These are phyloP conservation scores for Ascaphus truei DNA, from an alignment of 2,113 vertebrate species.

Conservation along the genomic window DNA sequence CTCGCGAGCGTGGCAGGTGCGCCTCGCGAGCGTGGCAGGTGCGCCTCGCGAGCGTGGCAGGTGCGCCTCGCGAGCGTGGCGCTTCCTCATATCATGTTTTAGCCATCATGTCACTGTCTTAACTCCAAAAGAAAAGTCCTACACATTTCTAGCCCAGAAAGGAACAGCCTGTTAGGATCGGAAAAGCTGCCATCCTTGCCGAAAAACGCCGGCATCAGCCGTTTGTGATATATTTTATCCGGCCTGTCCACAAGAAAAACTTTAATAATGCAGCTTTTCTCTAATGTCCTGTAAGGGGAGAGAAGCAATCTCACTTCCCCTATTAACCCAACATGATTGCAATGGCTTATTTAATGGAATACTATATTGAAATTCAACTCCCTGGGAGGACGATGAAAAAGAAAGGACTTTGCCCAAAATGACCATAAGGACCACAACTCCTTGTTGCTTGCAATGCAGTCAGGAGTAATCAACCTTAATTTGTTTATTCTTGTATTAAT, in stretches of 20 bases:
- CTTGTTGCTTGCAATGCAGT: conserved; percentile 58
- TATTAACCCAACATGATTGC: conserved; percentile 97
- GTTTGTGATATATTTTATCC: conserved; percentile 79
- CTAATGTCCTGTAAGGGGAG: conserved; percentile 78
- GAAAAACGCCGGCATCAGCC: conserved; percentile 78
- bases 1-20: conserved; percentile 54
- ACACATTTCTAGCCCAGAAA: conserved; percentile 67
- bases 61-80: conserved; percentile 47
- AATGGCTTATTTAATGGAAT: conserved; percentile 98
- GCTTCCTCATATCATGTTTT: conserved; percentile 58
- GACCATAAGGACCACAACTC: conserved; percentile 65
- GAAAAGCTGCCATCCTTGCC: conserved; percentile 82
- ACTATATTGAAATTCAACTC: conserved; percentile 95
- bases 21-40: conserved; percentile 46
- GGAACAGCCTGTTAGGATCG: conserved; percentile 83
- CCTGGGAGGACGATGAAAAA: conserved; percentile 80
- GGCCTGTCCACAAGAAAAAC: conserved; percentile 77
- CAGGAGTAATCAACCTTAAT: conserved; percentile 61
- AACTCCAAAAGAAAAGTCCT: conserved; percentile 56
- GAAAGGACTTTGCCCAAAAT: conserved; percentile 67
- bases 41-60: conserved; percentile 51
- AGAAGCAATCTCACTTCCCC: conserved; percentile 90
- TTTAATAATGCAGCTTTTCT: conserved; percentile 81
- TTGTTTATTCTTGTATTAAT: conserved; percentile 57
- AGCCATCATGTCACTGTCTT: conserved; percentile 60